Percentiles rank a stretch among this genome's conserved stretches.
phyloP scores from a whole-genome alignment of 1,140 invertebrate genomes.

The Heliothis subflexa region DNA sequence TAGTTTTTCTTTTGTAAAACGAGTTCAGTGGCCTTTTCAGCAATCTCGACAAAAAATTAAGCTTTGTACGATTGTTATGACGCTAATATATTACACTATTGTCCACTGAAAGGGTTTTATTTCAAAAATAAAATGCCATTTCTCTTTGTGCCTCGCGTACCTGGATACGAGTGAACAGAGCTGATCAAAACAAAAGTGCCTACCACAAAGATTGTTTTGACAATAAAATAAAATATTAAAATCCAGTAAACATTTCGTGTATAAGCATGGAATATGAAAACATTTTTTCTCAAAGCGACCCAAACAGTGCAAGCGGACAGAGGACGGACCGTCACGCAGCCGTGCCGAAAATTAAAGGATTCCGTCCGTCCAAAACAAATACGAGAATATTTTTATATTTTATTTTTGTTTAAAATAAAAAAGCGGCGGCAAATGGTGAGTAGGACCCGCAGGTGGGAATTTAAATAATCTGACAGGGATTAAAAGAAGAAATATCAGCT shows the following conservation, averaged over 20 bases:
- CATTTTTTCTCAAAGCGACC: conserved; percentile 76
- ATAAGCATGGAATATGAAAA: conserved; percentile 65
- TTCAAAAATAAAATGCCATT: conserved; percentile 35
- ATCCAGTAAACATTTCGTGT: conserved; percentile 54
- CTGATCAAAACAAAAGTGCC: conserved; percentile 36
- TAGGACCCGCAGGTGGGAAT: conserved; percentile 83
- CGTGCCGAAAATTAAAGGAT: conserved; percentile 85
- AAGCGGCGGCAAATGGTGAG: conserved; percentile 68
- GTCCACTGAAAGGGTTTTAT: conserved; percentile 31
- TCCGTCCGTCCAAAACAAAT: conserved; percentile 85
- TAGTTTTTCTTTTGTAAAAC: conserved; percentile 57
- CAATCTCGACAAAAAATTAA: conserved; percentile 55
- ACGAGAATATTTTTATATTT: conserved; percentile 85
- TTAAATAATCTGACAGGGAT: conserved; percentile 86
- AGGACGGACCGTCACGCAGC: conserved; percentile 75
- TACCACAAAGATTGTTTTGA: conserved; percentile 44
- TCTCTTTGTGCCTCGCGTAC: conserved; percentile 7
- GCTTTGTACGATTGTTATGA: conserved; percentile 60
- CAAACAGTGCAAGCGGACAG: conserved; percentile 73
- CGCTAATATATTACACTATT: conserved; percentile 59
- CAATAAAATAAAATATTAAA: conserved; percentile 63
- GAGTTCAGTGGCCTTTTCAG: conserved; percentile 51
- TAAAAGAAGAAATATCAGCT: conserved; percentile 85
- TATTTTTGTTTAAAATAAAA: conserved; percentile 85
- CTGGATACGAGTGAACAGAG: not conserved